Evolutionary conservation across 1,140 invertebrate species (phyloP).

Genomic region (Drosophila dunni): DNA sequence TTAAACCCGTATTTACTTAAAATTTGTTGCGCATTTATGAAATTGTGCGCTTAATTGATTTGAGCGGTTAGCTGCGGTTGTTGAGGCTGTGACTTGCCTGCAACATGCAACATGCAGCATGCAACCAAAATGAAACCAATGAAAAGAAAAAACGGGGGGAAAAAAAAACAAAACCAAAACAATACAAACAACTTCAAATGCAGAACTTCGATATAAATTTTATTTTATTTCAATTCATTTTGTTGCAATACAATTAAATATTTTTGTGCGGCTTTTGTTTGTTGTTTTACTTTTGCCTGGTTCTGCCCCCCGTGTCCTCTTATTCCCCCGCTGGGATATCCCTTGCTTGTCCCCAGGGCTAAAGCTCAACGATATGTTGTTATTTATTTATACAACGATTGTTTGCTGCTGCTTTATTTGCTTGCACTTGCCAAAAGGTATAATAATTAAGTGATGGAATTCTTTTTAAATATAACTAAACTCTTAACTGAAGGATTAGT

Average conservation of each 20-base stretch:
- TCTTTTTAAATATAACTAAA: background rate
- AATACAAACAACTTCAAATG: constrained; percentile 42
- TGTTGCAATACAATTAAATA: constrained; percentile 71
- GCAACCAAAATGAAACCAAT: constrained; percentile 4
- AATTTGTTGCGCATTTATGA: constrained; percentile 51
- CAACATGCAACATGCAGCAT: background rate
- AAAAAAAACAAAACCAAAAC: background rate
- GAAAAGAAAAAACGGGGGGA: background rate
- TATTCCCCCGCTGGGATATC: background rate
- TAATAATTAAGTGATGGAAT: constrained; percentile 5
- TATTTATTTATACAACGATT: constrained; percentile 71
- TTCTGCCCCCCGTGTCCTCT: background rate
- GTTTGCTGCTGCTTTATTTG: constrained; percentile 42
- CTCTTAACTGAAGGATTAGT: background rate
- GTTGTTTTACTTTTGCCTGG: constrained; percentile 44
- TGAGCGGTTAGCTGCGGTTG: constrained; percentile 28
- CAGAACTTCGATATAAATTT: constrained; percentile 4
- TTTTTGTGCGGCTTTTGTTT: constrained; percentile 56
- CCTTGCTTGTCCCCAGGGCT: constrained; percentile 5
- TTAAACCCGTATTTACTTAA: constrained; percentile 58
- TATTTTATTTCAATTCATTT: constrained; percentile 52
- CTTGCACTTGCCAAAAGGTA: constrained; percentile 5
- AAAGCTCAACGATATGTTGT: constrained; percentile 48
- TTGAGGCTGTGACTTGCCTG: constrained; percentile 26
- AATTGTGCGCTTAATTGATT: constrained; percentile 59